Base-by-base conservation (phyloP, 2,888 invertebrate genomes). In the Xestia sexstrigata region DNA sequence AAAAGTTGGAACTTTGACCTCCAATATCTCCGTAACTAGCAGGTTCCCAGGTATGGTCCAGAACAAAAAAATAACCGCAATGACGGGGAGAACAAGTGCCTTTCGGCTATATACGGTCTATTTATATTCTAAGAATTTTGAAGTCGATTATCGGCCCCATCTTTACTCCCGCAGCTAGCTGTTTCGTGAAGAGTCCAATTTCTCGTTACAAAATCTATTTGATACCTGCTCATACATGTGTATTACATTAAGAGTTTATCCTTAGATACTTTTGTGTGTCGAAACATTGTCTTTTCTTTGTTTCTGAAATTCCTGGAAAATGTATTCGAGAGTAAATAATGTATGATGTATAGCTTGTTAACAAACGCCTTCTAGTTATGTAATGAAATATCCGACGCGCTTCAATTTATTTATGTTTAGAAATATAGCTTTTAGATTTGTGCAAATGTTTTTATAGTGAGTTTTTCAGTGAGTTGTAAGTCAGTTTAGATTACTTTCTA, bases 151-250 rank as follows among this genome's bases (percentile, higher is more conserved):
- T 26, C 2, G 15, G 2, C 26, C 2, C 26, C 15, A 62, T 35
- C 55, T 66, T 83, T 26, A 72, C 60, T 15, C 42, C 3, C 35
- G 26, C 62, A 65, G 35, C 60, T 75, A 26, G 60, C n/a, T 49
- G 45, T 75, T 62, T 72, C 63, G 35, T 49, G 60, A 65, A 75
- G 60, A 72, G 71, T 75, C 69, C 42, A 75, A 82, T 83, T 82
- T 80, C 70, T 77, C 78, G 74, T 77, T 76, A 80, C 70, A 67
- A 66, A 80, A 72, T 76, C 66, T 83, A 70, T 82, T 82, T 80
- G 71, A 70, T 70, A 60, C 47, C 79, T 66, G 79, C 68, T 82
- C 74, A 63, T 68, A 73, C 69, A 70, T 62, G 66, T 82, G 62
- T 82, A 82, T 81, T 72, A 82, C 69, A 78, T 82, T 82, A 72